These are phyloP conservation scores for Lasioglossum calceatum DNA, from an alignment of 2,888 invertebrate species.

Conservation along the genomic window DNA sequence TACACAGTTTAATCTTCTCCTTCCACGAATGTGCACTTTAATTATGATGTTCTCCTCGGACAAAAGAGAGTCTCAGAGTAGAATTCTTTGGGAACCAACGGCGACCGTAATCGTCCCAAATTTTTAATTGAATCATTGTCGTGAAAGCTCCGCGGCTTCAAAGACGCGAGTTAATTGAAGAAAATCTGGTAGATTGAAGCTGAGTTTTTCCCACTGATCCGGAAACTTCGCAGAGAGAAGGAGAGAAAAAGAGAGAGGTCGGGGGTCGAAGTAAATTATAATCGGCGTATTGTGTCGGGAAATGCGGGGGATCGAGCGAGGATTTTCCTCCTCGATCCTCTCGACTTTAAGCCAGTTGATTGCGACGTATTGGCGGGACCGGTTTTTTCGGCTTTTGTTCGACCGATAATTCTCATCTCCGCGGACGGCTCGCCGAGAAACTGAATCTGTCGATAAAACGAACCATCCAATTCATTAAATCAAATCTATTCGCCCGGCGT, in stretches of 20 bases:
- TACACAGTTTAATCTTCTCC: background rate
- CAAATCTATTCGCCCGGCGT: background rate
- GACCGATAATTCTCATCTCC: slow-evolving; percentile 17
- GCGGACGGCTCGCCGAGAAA: background rate
- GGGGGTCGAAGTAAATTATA: slow-evolving; percentile 37
- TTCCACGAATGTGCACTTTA: background rate
- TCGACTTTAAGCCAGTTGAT: slow-evolving; percentile 28
- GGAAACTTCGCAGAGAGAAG: slow-evolving; percentile 29
- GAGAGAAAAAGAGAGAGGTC: background rate
- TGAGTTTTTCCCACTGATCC: slow-evolving; percentile 19
- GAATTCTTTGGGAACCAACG: background rate
- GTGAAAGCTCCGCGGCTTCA: slow-evolving; percentile 14
- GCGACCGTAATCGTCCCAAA: background rate
- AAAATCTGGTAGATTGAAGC: slow-evolving; percentile 10
- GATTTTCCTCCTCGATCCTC: slow-evolving; percentile 38
- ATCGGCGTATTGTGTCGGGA: slow-evolving; percentile 44
- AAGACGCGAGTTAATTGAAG: slow-evolving; percentile 35
- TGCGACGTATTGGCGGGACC: slow-evolving; percentile 18
- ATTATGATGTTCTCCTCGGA: background rate
- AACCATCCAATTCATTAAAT: background rate
- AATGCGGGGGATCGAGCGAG: slow-evolving; percentile 4
- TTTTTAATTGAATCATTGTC: slow-evolving; percentile 48
- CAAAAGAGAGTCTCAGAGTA: background rate
- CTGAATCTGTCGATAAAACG: background rate
- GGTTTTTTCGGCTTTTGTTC: slow-evolving; percentile 15